Base-by-base conservation (phyloP, 1,140 invertebrate genomes). In the Oreohelix idahoensis region DNA sequence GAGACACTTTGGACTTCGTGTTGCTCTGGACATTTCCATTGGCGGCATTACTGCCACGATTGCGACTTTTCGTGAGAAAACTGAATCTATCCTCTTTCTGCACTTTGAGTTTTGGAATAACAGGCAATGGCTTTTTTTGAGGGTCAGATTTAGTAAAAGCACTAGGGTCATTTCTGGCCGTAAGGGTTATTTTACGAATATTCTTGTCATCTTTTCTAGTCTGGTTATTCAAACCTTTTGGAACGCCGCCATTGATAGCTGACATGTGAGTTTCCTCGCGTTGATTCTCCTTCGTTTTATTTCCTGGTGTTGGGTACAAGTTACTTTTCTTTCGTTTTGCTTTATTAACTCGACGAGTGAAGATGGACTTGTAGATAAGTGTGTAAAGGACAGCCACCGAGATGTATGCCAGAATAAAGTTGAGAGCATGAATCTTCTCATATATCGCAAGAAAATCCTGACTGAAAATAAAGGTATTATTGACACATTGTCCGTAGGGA, bases 331-430 rank as follows among this genome's bases (percentile, higher is more conserved):
- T 83, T 11, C 86, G 38, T 53, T 79, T 82, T 15, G 86, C 86
- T 81, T 87, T 87, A 23, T 83, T 84, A 51, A 84, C 86, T 13
- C 86, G 51, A 4, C 83, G 70, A 32, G 53, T 81, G 66, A 83
- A 79, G 74, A 86, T 84, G 39, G 81, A 82, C 49, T 78, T 84
- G 74, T 88, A 88, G 49, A 88, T 87, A 0, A 88, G 76, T 20
- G 80, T 71, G 83, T 87, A 87, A 23, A 88, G 76, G 23, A 87
- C 63, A 17, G 75, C 70, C 17, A 87, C 84, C 26, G 66, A 66
- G 35, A 88, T 29, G 66, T 86, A 86, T 13, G 84, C 82, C 0
- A 86, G 0, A 0, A 86, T 26, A 51, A 81, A 87, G 20, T 83
- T 53, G 8, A 81, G 74, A 1, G 84, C 83, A 79, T 85, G 79